Percentiles rank a stretch among this genome's conserved stretches.
Conservation (phyloP, 2,888 invertebrate species). For the Stomorhina lunata region DNA sequence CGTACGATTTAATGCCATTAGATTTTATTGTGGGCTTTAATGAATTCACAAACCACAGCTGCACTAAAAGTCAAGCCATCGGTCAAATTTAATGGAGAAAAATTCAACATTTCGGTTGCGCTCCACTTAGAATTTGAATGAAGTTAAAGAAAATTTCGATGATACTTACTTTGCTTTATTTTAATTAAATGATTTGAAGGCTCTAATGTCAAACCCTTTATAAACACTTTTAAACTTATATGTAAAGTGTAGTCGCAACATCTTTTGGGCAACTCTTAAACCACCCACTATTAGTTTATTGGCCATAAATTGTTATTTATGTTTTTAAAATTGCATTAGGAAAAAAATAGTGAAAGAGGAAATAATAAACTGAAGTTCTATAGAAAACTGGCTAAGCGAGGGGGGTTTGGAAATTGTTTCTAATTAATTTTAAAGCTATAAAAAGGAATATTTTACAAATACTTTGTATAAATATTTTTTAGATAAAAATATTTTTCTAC, state of each 20-base stretch:
- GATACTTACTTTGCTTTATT: too few species aligned
- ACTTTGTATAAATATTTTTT: too few species aligned
- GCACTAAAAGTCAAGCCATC: neutral
- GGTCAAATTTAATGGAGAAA: neutral
- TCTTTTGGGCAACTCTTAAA: neutral
- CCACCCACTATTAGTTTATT: conserved; percentile 51
- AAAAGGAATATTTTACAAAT: too few species aligned
- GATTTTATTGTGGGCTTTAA: too few species aligned
- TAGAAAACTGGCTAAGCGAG: neutral
- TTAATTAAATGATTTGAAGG: too few species aligned
- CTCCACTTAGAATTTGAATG: too few species aligned
- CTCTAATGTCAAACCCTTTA: neutral
- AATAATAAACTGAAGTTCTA: neutral
- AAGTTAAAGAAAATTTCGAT: too few species aligned
- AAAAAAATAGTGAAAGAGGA: neutral
- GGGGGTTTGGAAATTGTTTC: neutral
- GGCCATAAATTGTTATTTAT: conserved; percentile 57
- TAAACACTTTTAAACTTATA: neutral
- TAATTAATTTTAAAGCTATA: neutral
- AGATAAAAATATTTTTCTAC: too few species aligned
- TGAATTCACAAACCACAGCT: too few species aligned
- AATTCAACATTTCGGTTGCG: too few species aligned
- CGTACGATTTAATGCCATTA: too few species aligned
- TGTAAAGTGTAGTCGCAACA: neutral
- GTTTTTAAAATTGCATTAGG: conserved; percentile 53